A percentile compares a stretch with the other conserved stretches of the same genome.
Evolutionary conservation across 2,113 vertebrate genomes (phyloP).

Genomic region (Campylorhamphus procurvoides): DNA sequence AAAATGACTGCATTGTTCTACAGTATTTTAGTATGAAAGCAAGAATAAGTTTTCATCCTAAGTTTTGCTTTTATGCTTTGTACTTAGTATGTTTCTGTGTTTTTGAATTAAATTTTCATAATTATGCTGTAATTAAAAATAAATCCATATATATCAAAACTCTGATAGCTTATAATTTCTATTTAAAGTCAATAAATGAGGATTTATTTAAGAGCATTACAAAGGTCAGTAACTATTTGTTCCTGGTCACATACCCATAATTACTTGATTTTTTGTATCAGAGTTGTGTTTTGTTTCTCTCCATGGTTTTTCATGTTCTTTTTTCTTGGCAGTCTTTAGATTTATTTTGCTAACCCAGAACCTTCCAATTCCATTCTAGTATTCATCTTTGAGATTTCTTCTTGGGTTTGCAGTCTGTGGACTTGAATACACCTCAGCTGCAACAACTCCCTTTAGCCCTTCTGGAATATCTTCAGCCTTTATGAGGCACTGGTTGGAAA

Average conservation of each 20-base stretch:
- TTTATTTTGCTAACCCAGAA: neutral
- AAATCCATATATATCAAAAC: neutral
- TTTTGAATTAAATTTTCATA: neutral
- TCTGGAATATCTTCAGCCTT: conserved; percentile 39
- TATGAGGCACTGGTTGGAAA: neutral
- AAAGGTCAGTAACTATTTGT: neutral
- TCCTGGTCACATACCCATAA: neutral
- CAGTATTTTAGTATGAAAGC: neutral
- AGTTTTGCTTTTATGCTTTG: neutral
- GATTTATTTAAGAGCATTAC: neutral
- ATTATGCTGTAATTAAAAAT: neutral
- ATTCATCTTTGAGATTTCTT: conserved; percentile 26
- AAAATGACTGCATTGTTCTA: neutral
- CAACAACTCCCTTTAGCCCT: neutral
- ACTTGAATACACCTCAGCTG: conserved; percentile 54
- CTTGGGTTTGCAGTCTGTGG: neutral
- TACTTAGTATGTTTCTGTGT: neutral
- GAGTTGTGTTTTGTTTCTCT: neutral
- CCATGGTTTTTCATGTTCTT: neutral
- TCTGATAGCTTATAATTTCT: neutral
- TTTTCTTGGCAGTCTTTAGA: neutral
- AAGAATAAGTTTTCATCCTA: neutral
- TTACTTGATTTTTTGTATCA: neutral
- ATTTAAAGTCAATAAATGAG: neutral
- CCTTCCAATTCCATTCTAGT: conserved; percentile 8